Conservation (phyloP, 2,113 vertebrate species). For the Eretmochelys imbricata region DNA sequence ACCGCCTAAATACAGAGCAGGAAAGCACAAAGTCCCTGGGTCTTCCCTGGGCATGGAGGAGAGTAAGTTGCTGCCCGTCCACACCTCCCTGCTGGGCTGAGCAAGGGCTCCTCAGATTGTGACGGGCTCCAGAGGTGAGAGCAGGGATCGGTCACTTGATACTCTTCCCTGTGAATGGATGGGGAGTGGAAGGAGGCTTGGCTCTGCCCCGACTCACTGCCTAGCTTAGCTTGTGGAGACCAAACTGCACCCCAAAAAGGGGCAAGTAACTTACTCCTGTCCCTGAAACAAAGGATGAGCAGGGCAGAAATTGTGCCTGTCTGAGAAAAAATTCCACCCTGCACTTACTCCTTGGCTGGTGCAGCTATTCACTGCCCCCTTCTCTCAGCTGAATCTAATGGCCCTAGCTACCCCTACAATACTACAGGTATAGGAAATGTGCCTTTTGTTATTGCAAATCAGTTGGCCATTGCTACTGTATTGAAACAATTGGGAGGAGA, state of each 20-base stretch:
- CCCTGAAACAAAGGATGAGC: fast-evolving
- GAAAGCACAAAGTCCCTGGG: background rate
- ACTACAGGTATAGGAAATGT: background rate
- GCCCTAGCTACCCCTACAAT: background rate
- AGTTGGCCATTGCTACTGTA: fast-evolving
- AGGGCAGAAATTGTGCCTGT: background rate
- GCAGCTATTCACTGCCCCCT: background rate
- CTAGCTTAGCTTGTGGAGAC: background rate
- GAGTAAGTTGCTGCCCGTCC: fast-evolving
- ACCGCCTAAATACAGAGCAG: background rate
- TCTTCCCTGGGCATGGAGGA: background rate
- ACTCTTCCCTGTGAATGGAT: background rate
- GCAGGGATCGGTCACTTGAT: background rate
- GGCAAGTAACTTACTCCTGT: fast-evolving
- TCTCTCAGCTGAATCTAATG: background rate
- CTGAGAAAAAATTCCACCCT: fast-evolving
- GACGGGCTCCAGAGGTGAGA: background rate
- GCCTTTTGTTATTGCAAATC: background rate
- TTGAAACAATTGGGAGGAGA: fast-evolving
- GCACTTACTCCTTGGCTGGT: fast-evolving
- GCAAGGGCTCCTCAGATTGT: background rate
- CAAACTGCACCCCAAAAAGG: background rate
- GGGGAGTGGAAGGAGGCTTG: fast-evolving
- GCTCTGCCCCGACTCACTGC: background rate
- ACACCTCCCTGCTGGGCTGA: background rate